Base-by-base conservation (phyloP, 2,888 invertebrate species). In the Meandrusa payeni region DNA sequence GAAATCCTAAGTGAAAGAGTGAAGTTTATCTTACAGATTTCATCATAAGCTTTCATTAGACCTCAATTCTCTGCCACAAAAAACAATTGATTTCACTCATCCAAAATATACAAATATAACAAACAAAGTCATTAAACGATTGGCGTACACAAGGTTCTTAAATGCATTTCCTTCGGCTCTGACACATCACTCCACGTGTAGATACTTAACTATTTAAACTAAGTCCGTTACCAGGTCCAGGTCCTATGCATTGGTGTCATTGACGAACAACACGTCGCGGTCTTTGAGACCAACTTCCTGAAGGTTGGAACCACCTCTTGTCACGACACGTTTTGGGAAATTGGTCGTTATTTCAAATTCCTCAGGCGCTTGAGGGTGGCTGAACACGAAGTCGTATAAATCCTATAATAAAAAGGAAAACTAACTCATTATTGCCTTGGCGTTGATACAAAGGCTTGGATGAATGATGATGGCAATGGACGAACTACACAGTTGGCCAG, bases 271-370 rank as follows among this genome's bases (percentile, higher is more conserved):
- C 69, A 98, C 96, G 82, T 97, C 97, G 41, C 95, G 92, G 75
- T 94, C 94, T 53, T 94, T 94, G 23, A 98, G 90, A 10, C 97
- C 97, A 11, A 93, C 94, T 48, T 95, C 93, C 46, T 82, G 80
- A 38, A 97, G 89, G 12, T 93, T 93, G 9, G 54, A 72, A 3
- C 56, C 50, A 1, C 92, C 91, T 29, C 93, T 92, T 2, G 92
- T 90, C 40, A 98, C 86, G 48, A 94, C 91, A 51, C 95, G 92
- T 70, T 96, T 95, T 0, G 98, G 98, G 76, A 96, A 98, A 86
- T 97, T 98, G 52, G 97, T 97, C 33, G 96, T 96, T 52, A 98
- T 96, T 88, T 98, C 97, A 73, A 98, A 98, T 69, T 94, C 93
- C 70, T 96, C 91, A 1, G 98, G 98, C 6, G 98, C 93, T 59